phyloP scores from a whole-genome alignment of 2,888 invertebrate species.

The Watsonalla cultraria region DNA sequence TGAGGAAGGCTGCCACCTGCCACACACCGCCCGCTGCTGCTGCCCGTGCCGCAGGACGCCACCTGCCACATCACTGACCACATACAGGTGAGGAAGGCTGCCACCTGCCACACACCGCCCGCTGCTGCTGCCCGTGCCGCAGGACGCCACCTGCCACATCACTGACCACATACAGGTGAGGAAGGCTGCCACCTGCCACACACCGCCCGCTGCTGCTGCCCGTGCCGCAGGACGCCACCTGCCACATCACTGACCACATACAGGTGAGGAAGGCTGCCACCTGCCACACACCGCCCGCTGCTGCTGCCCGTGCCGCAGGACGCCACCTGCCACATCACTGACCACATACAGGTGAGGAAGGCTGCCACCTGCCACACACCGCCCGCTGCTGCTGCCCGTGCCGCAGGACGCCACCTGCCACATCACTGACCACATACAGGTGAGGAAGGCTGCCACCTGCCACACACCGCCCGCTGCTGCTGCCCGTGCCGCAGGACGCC shows the following conservation, averaged over 20 bases:
- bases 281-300: constrained; percentile 78
- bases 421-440: constrained; percentile 95
- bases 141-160: constrained; percentile 85
- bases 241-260: constrained; percentile 97
- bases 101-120: constrained; percentile 11
- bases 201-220: constrained; percentile 87
- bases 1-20: constrained; percentile 4
- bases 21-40: constrained; percentile 80
- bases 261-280: constrained; percentile 84
- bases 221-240: constrained; percentile 96
- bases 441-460: constrained; percentile 4
- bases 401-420: constrained; percentile 81
- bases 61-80: constrained; percentile 98
- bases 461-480: constrained; percentile 80
- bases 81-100: constrained; percentile 81
- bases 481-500: constrained; percentile 97
- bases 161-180: constrained; percentile 92
- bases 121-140: no score
- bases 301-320: constrained; percentile 97
- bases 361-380: constrained; percentile 49
- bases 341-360: constrained; percentile 89
- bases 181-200: constrained; percentile 66
- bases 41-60: constrained; percentile 97
- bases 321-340: constrained; percentile 96
- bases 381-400: no score